Conservation (phyloP, 2,888 invertebrate species). For the Alsophila aescularia region DNA sequence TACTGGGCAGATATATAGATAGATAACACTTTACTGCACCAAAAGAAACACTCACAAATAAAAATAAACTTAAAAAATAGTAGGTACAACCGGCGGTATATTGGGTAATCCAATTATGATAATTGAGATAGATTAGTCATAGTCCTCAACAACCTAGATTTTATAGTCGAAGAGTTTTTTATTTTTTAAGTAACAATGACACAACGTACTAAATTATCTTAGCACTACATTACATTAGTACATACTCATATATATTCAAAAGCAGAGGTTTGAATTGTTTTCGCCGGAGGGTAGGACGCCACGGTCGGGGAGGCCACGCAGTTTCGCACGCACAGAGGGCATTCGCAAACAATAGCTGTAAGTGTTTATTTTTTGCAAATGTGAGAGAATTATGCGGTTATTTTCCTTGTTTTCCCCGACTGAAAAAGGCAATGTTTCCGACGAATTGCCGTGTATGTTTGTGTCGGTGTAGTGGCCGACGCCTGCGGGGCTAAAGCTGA, state of each 20-base stretch:
- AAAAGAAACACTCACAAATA: too few species aligned
- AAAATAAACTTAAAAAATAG: too few species aligned
- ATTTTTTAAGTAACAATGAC: too few species aligned
- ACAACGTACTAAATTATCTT: background rate
- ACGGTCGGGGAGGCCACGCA: constrained; percentile 20
- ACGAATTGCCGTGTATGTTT: constrained; percentile 34
- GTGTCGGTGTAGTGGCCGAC: constrained; percentile 33
- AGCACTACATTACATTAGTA: background rate
- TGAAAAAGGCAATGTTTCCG: constrained; percentile 31
- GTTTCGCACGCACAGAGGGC: constrained; percentile 24
- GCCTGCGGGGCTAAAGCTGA: constrained; percentile 26
- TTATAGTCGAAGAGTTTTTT: too few species aligned
- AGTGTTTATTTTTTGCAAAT: constrained; percentile 27
- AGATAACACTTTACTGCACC: too few species aligned
- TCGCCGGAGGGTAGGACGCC: constrained; percentile 9
- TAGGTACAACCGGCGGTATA: too few species aligned
- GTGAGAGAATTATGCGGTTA: constrained; percentile 27
- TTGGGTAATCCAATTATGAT: too few species aligned
- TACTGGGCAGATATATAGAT: background rate
- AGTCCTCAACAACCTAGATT: too few species aligned
- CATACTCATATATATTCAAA: constrained; percentile 5
- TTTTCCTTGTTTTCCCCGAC: constrained; percentile 21
- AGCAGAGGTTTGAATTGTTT: constrained; percentile 14
- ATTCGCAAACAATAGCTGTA: constrained; percentile 27
- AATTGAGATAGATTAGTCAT: too few species aligned